These are phyloP conservation scores for Phytoseiulus persimilis DNA, from an alignment of 2,888 invertebrate species.

Conservation along the genomic window DNA sequence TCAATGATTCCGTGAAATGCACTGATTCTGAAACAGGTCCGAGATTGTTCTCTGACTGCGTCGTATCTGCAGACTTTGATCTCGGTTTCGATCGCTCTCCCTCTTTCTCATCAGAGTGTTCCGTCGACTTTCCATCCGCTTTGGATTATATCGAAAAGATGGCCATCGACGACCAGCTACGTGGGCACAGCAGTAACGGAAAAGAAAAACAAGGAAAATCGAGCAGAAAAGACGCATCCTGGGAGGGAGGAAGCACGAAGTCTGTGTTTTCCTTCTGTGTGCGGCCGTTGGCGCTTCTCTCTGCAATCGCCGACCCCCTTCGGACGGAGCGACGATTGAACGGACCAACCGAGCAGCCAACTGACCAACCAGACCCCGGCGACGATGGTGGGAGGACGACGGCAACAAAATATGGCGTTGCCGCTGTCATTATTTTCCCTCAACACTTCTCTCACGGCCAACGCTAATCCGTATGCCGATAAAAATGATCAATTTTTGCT, in stretches of 20 bases:
- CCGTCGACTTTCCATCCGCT: neutral
- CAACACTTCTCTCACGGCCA: neutral
- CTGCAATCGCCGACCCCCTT: neutral
- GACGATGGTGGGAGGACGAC: neutral
- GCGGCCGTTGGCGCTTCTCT: neutral
- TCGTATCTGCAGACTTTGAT: neutral
- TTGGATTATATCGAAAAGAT: neutral
- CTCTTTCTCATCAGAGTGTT: neutral
- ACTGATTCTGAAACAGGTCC: too few species aligned
- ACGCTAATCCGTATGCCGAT: slow-evolving; percentile 38
- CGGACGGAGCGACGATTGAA: too few species aligned
- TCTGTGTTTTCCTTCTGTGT: neutral
- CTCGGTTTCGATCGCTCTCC: neutral
- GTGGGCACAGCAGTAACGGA: neutral
- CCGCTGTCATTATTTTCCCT: neutral
- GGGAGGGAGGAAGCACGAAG: neutral
- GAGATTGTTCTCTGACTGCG: too few species aligned
- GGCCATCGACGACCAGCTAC: neutral
- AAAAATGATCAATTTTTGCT: slow-evolving; percentile 36
- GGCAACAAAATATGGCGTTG: neutral
- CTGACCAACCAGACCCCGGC: neutral
- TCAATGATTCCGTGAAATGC: too few species aligned
- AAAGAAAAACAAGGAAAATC: neutral
- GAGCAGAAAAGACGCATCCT: neutral
- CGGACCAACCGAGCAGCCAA: neutral